Conservation (phyloP, 2,797 vertebrate genomes). For the Gallinago stenura region DNA sequence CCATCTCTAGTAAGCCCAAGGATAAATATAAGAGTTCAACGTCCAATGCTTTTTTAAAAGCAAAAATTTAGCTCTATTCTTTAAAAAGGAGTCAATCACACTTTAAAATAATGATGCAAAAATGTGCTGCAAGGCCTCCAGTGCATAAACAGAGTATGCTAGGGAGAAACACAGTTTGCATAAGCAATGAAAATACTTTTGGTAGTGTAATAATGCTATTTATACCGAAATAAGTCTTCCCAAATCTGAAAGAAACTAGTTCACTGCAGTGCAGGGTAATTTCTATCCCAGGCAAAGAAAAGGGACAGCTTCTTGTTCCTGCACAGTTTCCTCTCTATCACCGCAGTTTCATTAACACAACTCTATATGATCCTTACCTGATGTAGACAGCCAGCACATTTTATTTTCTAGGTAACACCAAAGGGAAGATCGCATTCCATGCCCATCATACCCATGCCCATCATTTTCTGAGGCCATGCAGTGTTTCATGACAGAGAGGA, state of each 20-base stretch:
- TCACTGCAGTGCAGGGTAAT: neutral
- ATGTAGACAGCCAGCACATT: neutral
- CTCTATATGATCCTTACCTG: neutral
- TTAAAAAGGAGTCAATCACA: neutral
- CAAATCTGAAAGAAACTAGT: neutral
- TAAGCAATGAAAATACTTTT: neutral
- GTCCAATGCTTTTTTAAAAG: slow-evolving; percentile 2
- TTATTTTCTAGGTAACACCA: neutral
- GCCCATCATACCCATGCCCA: neutral
- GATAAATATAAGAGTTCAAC: slow-evolving; percentile 23
- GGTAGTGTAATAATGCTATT: neutral
- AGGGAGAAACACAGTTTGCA: neutral
- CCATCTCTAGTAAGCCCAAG: neutral
- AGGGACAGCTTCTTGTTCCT: neutral
- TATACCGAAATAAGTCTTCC: neutral
- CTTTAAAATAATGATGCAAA: neutral
- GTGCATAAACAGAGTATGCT: neutral
- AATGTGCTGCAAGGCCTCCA: neutral
- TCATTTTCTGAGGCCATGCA: neutral
- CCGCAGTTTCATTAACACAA: neutral
- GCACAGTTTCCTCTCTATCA: neutral
- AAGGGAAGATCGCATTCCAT: neutral
- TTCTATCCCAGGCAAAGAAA: neutral
- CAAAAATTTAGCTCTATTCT: neutral
- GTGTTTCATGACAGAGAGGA: neutral